Evolutionary conservation across 2,888 invertebrate species (phyloP), one percentile per base, ranked within the genome.

Genomic region (Choristoneura rosaceana): DNA sequence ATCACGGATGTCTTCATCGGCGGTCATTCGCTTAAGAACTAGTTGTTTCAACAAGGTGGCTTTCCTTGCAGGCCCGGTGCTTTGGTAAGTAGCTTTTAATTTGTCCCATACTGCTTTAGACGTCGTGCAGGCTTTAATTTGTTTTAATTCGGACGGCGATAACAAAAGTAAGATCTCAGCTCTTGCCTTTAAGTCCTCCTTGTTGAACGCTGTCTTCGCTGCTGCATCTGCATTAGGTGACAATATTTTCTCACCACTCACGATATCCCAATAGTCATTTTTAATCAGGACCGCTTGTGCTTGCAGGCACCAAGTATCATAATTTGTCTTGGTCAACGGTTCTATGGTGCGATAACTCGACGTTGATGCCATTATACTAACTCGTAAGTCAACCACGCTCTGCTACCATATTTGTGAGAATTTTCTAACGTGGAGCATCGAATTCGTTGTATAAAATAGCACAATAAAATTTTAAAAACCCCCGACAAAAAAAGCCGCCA

Each of bases 261-360:
- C 66, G 25, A 58, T 58, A 45, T 66, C 66, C 66, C 66, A 66
- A 43, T 58, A 58, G n/a, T 66, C 55, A 8, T 66, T 58, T 45
- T 66, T 66, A n/a, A 43, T 45, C 3, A 66, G 33, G 33, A 66
- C 55, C 17, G 65, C 55, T 55, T 66, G 65, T 17, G 65, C 55
- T 66, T 66, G 65, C 8, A 66, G 14, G n/a, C 58, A 58, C 58
- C 66, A 66, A n/a, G 58, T 66, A 43, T 66, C 66, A 43, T 58
- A 66, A 41, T 66, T 66, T 43, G 66, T 43, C 43, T 58, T 66
- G 58, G 43, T 66, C 58, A 66, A 58, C 43, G 41, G 25, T 66
- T 66, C 66, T 14, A 58, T 66, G 38, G n/a, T 66, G 52, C 45
- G 58, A 25, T 66, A 58, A n/a, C n/a, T 47, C 25, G 47, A 58